Conservation (phyloP, 2,113 vertebrate species). For the Peromyscus californicus region DNA sequence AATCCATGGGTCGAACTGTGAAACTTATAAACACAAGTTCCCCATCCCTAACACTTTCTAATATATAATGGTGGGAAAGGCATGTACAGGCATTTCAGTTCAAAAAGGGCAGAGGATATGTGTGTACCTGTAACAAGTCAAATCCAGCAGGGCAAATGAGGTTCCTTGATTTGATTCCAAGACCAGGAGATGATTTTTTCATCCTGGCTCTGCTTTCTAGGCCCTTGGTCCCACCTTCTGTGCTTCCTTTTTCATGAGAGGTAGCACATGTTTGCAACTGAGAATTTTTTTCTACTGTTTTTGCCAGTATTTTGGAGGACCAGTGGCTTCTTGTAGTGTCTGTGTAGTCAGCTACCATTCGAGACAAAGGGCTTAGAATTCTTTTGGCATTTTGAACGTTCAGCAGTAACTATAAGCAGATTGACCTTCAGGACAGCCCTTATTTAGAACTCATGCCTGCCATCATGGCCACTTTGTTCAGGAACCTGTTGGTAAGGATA, state of each 20-base stretch:
- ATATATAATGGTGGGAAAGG: neutral
- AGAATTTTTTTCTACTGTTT: conserved; percentile 39
- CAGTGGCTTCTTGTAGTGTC: neutral
- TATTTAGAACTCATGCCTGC: neutral
- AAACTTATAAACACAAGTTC: neutral
- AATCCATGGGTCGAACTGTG: conserved; percentile 7
- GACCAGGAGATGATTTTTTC: neutral
- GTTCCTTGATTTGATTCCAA: conserved; percentile 55
- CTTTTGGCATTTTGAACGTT: neutral
- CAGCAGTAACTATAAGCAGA: conserved; percentile 16
- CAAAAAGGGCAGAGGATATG: neutral
- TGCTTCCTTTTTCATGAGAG: conserved; percentile 18
- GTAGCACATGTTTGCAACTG: conserved; percentile 7
- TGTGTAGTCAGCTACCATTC: conserved; percentile 47
- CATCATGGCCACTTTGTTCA: conserved; percentile 40
- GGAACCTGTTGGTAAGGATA: conserved; percentile 22
- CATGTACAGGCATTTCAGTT: conserved; percentile 17
- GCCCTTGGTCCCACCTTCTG: neutral
- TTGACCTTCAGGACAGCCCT: neutral
- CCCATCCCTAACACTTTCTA: neutral
- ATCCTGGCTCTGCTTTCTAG: conserved; percentile 12
- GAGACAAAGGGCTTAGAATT: neutral
- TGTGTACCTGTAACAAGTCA: conserved; percentile 6
- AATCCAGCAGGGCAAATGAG: conserved; percentile 34
- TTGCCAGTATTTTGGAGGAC: neutral